Evolutionary conservation across 1,140 invertebrate species (phyloP).

Genomic region (Nymphalis io): DNA sequence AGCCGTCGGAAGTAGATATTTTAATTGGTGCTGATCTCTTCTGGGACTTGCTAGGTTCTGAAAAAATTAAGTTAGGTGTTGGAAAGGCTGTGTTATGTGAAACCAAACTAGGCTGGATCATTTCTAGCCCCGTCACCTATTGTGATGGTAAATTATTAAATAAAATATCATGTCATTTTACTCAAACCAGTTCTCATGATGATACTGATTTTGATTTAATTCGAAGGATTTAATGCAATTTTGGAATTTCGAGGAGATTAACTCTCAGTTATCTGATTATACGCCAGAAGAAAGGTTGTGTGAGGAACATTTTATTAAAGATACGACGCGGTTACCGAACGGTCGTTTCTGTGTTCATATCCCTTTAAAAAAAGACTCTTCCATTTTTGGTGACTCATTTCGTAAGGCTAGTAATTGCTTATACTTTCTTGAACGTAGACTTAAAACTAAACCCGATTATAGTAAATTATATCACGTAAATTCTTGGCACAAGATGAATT

Average conservation of each 20-base stretch:
- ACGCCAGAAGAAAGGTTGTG: neutral
- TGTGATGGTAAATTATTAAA: too few species aligned
- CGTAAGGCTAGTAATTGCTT: neutral
- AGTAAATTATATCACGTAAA: slow-evolving; percentile 20
- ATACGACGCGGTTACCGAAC: neutral
- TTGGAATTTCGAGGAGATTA: neutral
- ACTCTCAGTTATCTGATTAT: neutral
- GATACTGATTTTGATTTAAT: neutral
- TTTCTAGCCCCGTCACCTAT: neutral
- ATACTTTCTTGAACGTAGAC: neutral
- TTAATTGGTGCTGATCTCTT: too few species aligned
- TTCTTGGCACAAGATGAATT: slow-evolving; percentile 13
- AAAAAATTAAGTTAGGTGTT: too few species aligned
- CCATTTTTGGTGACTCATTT: neutral
- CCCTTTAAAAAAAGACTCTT: neutral
- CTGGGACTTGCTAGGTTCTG: too few species aligned
- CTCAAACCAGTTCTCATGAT: neutral
- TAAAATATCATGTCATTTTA: too few species aligned
- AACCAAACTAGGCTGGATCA: neutral
- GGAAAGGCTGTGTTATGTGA: neutral
- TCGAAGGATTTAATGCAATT: neutral
- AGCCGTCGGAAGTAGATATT: too few species aligned
- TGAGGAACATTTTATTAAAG: neutral
- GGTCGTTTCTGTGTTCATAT: neutral
- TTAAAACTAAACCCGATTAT: neutral